Evolutionary conservation across 2,113 vertebrate genomes (phyloP), one percentile per base, ranked within the genome.

Genomic region (Heteronetta atricapilla): DNA sequence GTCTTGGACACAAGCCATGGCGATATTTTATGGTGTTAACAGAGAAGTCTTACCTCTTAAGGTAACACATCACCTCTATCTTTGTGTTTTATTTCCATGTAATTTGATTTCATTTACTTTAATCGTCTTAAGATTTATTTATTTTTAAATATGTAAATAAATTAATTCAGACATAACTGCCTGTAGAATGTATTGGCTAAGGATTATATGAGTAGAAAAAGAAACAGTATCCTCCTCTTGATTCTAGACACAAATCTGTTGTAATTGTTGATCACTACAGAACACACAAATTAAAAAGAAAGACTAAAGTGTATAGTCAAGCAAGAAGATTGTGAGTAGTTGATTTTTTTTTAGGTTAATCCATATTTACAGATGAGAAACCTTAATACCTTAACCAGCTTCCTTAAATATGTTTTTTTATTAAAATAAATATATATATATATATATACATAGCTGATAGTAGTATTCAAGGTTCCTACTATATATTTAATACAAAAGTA

Each of bases 1-100:
- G 26, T 98, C 98, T 6, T 98, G 98, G 98, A 98, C 98, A 28
- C 86, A 97, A 84, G 98, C 98, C 21, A 98, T 98, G 98, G 97
- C 94, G 56, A 96, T 77, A 14, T 98, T 98, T 96, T 98, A 98
- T 87, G 96, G 97, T 58, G 91, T 98, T 92, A 98, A 98, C 64
- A 98, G 86, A 97, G 98, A 98, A 38, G 98, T 98, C 46, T 87
- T 98, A 75, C 98, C 98, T 77, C 96, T 98, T 74, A 98, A 98
- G 98, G 98, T 98, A 97, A 97, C 78, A 18, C 2, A 55, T 68
- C 13, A 46, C 31, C 31, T 69, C 44, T 73, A 40, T 12, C n/a
- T 82, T 89, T 80, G 15, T 58, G 26, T 87, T 85, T 84, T 34
- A 18, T 86, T 78, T 66, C 17, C 10, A 28, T 31, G 16, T 68